Evolutionary conservation across 1,140 invertebrate genomes (phyloP).

Genomic region (Zaprionus africanus): DNA sequence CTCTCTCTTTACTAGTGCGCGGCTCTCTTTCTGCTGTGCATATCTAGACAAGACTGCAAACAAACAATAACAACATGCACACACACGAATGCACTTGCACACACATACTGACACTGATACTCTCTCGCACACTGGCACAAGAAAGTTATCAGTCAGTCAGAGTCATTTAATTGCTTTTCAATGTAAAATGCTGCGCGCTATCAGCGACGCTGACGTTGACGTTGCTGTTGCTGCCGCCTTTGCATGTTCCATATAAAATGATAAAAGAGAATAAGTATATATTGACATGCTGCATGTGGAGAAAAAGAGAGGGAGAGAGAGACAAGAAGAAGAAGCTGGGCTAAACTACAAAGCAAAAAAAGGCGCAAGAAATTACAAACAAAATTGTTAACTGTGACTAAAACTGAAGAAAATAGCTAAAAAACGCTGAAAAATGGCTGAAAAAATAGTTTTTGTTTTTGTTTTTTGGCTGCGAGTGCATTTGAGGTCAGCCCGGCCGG

Average conservation of each 20-base stretch:
- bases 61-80: slow-evolving; percentile 16
- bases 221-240: slow-evolving; percentile 32
- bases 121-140: background rate
- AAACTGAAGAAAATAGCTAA: slow-evolving; percentile 20
- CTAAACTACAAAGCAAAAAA: slow-evolving; percentile 17
- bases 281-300: background rate
- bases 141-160: slow-evolving; percentile 51
- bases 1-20: background rate
- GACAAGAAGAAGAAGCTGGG: background rate
- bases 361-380: slow-evolving; percentile 18
- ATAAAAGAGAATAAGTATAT: slow-evolving; percentile 31
- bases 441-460: slow-evolving; percentile 21
- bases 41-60: slow-evolving; percentile 57
- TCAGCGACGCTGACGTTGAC: slow-evolving; percentile 32
- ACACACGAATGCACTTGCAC: slow-evolving; percentile 17
- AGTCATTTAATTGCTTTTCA: slow-evolving; percentile 74
- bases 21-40: slow-evolving; percentile 7
- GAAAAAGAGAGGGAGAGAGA: slow-evolving; percentile 11
- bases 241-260: slow-evolving; percentile 59
- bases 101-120: slow-evolving; percentile 1
- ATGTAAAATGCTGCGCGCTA: slow-evolving; percentile 54
- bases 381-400: slow-evolving; percentile 39
- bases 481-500: slow-evolving; percentile 49
- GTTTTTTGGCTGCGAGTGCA: slow-evolving; percentile 32
- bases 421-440: slow-evolving; percentile 5